Evolutionary conservation across 2,797 vertebrate genomes (phyloP).

Genomic region (Coendou prehensilis): DNA sequence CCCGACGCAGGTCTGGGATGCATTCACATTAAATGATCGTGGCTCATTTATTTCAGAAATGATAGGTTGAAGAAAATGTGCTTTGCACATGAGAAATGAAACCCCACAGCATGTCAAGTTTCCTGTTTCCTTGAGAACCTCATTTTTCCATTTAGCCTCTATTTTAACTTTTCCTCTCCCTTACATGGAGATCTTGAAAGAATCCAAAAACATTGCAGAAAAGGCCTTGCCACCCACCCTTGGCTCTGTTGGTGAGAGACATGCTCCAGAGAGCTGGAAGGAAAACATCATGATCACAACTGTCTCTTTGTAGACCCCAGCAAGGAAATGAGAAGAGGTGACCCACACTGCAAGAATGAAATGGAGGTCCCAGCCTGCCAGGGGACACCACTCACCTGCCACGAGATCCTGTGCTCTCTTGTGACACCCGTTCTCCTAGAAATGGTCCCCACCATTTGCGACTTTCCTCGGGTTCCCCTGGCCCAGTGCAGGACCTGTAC

Average conservation of each 20-base stretch:
- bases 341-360: neutral
- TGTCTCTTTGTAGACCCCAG: neutral
- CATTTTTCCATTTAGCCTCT: conserved; percentile 74
- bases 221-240: neutral
- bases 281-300: neutral
- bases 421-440: accelerated
- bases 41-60: conserved; percentile 83
- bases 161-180: conserved; percentile 65
- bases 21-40: conserved; percentile 80
- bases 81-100: conserved; percentile 80
- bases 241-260: neutral
- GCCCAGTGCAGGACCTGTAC: no score
- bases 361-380: neutral
- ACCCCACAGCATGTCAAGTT: conserved; percentile 72
- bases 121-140: conserved; percentile 75
- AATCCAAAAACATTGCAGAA: conserved; percentile 49
- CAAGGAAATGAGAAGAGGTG: neutral
- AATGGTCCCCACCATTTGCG: neutral
- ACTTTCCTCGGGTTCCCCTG: neutral
- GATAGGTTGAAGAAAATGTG: conserved; percentile 82
- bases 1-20: conserved; percentile 80
- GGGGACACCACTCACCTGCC: neutral
- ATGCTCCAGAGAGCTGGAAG: neutral
- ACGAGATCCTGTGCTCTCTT: neutral
- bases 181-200: conserved; percentile 62